Evolutionary conservation across 2,888 invertebrate species (phyloP).

Genomic region (Liopterus haemorrhoidalis): DNA sequence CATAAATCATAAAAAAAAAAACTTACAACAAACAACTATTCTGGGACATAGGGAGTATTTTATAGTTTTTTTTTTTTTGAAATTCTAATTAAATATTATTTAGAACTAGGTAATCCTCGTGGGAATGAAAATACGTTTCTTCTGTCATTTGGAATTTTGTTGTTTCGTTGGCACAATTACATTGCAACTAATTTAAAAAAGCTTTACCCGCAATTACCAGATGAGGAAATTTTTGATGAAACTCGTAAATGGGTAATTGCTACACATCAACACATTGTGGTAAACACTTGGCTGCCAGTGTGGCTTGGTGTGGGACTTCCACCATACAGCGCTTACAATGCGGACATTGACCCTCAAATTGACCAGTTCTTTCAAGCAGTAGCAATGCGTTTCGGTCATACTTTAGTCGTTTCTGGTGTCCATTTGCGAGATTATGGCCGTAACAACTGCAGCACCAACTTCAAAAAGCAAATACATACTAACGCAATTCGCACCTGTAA

Average conservation of each 20-base stretch:
- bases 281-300: conserved; percentile 49
- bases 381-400: conserved; percentile 57
- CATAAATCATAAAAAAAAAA: no score
- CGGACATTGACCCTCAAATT: conserved; percentile 53
- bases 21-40: no score
- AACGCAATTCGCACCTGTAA: conserved; percentile 49
- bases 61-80: conserved; percentile 27
- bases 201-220: conserved; percentile 43
- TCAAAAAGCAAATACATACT: conserved; percentile 33
- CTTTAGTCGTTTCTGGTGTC: conserved; percentile 52
- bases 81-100: conserved; percentile 26
- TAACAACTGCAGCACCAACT: conserved; percentile 40
- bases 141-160: conserved; percentile 49
- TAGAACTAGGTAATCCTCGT: conserved; percentile 51
- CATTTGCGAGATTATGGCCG: conserved; percentile 46
- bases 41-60: no score
- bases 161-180: conserved; percentile 53
- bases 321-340: conserved; percentile 46
- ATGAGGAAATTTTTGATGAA: conserved; percentile 51
- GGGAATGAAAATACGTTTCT: conserved; percentile 53
- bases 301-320: conserved; percentile 40
- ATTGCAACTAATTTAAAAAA: conserved; percentile 43
- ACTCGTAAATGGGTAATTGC: conserved; percentile 54
- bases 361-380: conserved; percentile 57
- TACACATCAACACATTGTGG: conserved; percentile 48